Conservation (phyloP, 2,113 vertebrate genomes). For the Menidia beryllina region DNA sequence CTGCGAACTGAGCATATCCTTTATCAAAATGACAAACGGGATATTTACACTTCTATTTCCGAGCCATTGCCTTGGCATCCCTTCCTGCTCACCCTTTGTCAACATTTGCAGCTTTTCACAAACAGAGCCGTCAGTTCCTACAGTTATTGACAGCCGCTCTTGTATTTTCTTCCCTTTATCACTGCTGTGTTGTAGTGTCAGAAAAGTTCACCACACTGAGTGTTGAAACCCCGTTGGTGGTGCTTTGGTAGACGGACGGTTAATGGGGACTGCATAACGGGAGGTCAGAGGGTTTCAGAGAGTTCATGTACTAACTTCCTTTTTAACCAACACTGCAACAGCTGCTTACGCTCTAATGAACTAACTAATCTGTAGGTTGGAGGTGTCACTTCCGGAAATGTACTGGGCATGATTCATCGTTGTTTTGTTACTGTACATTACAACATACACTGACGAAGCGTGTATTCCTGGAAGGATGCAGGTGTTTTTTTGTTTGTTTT, state of each 20-base stretch:
- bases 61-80: neutral
- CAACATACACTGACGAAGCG: neutral
- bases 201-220: neutral
- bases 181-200: neutral
- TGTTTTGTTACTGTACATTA: slow-evolving; percentile 23
- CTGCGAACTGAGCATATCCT: slow-evolving; percentile 24
- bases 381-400: slow-evolving; percentile 4
- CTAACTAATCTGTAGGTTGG: slow-evolving; percentile 16
- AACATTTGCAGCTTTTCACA: neutral
- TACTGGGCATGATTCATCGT: slow-evolving; percentile 15
- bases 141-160: neutral
- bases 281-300: neutral
- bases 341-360: slow-evolving; percentile 15
- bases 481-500: neutral
- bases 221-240: neutral
- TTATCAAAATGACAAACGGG: slow-evolving; percentile 22
- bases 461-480: slow-evolving; percentile 29
- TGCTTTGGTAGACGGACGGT: neutral
- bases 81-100: neutral
- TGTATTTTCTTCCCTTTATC: neutral
- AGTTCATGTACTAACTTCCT: too few species aligned
- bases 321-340: slow-evolving; percentile 39
- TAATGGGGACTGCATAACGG: neutral
- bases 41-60: slow-evolving; percentile 38
- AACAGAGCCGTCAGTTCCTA: neutral